Evolutionary conservation across 1,140 invertebrate genomes (phyloP), one percentile per base, ranked within the genome.

Genomic region (Drosophila navojoa): DNA sequence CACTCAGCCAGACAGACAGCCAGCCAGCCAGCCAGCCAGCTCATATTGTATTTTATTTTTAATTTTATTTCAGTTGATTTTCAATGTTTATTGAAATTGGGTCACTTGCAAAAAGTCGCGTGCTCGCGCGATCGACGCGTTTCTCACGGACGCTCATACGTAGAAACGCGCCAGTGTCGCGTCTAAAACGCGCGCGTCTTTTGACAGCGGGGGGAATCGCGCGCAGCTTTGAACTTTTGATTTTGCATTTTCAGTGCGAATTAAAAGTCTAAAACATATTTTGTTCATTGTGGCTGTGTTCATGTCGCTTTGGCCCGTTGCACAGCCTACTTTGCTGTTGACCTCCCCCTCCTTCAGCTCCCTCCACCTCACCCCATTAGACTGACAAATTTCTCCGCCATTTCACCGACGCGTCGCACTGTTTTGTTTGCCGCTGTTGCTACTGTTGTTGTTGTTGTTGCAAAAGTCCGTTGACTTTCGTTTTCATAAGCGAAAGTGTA

Each of bases 401-500:
- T 84, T 89, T 89, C 84, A 75, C 84, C 86, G 53, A 54, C 68
- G 54, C 44, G 61, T 25, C 44, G 67, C 67, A 59, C 69, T 71
- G 63, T 42, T 62, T 6, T 59, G 52, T 70, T 42, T 54, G 53
- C n/a, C 54, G n/a, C n/a, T 53, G 35, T 55, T 60, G 50, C 3
- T 38, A 35, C n/a, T 58, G 32, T 66, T 44, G 44, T 52, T 60
- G 63, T 35, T 54, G 52, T 61, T 44, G 62, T 74, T 70, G 71
- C 53, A 74, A 89, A 77, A 87, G 84, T 89, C 79, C 84, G 79
- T 82, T 87, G 84, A 87, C 84, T 87, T 87, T 87, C 84, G 84
- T 87, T 87, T 87, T 87, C 84, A 87, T 89, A 89, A 89, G 84
- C 84, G 84, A 89, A 89, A 89, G 84, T 89, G 84, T 89, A 89